These are phyloP conservation scores for Ashinkailepas kermadecensis DNA, from an alignment of 2,888 invertebrate genomes.

Conservation along the genomic window DNA sequence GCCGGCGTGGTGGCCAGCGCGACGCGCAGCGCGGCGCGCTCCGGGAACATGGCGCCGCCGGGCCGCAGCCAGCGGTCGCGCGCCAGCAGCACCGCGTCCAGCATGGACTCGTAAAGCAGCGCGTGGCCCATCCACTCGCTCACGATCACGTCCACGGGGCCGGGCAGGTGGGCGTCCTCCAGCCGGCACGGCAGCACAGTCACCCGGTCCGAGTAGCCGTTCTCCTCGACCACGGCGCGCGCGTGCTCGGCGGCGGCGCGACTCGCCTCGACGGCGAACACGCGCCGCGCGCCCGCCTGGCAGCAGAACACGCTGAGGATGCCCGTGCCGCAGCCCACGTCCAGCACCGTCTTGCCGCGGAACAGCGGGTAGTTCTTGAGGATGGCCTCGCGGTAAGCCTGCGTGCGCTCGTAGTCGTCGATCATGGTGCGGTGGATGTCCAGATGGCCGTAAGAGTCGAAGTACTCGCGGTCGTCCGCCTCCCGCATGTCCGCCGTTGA, in stretches of 20 bases:
- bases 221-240: constrained; percentile 55
- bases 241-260: constrained; percentile 41
- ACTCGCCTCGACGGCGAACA: constrained; percentile 78
- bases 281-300: constrained; percentile 77
- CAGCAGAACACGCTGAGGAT: constrained; percentile 85
- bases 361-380: constrained; percentile 31
- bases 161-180: constrained; percentile 63
- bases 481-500: too few relatives aligned
- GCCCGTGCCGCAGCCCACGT: constrained; percentile 44
- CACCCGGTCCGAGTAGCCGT: constrained; percentile 54
- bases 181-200: constrained; percentile 65
- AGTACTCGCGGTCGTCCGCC: constrained; percentile 21
- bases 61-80: constrained; percentile 62
- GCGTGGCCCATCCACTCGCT: constrained; percentile 99
- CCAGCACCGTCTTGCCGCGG: constrained; percentile 32
- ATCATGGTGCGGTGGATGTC: constrained; percentile 34
- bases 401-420: constrained; percentile 32
- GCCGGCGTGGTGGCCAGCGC: constrained; percentile 32
- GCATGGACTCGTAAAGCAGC: constrained; percentile 91
- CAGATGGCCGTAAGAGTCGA: constrained; percentile 31
- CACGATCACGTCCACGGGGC: constrained; percentile 73
- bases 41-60: constrained; percentile 33
- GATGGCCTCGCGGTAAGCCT: constrained; percentile 34
- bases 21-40: constrained; percentile 32
- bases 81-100: constrained; percentile 77